phyloP scores from a whole-genome alignment of 2,113 vertebrate genomes.

The Atlantisia rogersi region DNA sequence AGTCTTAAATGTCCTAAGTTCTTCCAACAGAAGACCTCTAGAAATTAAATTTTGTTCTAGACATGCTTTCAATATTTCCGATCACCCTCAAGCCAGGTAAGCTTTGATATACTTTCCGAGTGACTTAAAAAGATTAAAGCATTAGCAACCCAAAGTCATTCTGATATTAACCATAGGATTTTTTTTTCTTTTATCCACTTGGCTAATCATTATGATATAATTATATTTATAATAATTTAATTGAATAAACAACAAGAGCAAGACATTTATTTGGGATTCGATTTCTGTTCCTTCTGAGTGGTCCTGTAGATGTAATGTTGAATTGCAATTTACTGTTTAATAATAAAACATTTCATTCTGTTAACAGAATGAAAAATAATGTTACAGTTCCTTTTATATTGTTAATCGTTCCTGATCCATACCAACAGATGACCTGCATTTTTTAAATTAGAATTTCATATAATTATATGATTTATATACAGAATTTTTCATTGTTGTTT shows the following conservation, averaged over 20 bases:
- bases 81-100: background rate
- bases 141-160: background rate
- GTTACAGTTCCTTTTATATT: background rate
- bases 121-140: background rate
- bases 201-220: background rate
- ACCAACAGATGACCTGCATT: background rate
- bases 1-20: background rate
- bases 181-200: constrained; percentile 9
- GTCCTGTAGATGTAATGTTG: background rate
- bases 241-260: background rate
- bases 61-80: background rate
- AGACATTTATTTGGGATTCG: background rate
- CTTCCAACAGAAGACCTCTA: background rate
- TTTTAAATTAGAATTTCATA: background rate
- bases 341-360: background rate
- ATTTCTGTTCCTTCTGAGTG: background rate
- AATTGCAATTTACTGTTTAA: background rate
- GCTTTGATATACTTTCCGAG: background rate
- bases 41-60: background rate
- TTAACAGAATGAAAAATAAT: constrained; percentile 23
- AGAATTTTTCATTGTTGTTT: background rate
- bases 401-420: background rate
- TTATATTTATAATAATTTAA: background rate
- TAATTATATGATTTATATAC: background rate
- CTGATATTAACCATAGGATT: background rate